Evolutionary conservation across 1,140 invertebrate species (phyloP).

Genomic region (Physella acuta): DNA sequence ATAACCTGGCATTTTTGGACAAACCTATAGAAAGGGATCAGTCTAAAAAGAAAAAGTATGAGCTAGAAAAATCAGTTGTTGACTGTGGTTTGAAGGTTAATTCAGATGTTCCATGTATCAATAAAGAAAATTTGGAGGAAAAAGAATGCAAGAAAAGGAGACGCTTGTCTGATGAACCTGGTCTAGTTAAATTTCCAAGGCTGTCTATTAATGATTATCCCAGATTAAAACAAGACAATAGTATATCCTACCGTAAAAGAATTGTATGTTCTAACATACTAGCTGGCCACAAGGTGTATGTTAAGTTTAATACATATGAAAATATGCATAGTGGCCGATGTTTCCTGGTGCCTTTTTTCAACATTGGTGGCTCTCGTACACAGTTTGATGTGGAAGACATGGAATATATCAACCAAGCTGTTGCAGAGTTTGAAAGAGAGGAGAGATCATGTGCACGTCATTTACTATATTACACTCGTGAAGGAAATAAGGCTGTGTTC

Average conservation of each 20-base stretch:
- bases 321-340: not conserved
- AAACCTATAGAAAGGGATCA: too few species aligned
- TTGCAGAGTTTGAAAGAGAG: conserved; percentile 20
- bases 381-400: conserved; percentile 26
- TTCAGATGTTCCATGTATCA: too few species aligned
- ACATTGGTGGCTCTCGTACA: conserved; percentile 14
- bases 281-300: conserved; percentile 21
- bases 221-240: conserved; percentile 18
- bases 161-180: not conserved
- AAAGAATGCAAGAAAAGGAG: conserved; percentile 6
- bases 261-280: conserved; percentile 17
- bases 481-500: conserved; percentile 18
- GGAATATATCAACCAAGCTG: conserved; percentile 21
- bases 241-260: conserved; percentile 3
- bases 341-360: conserved; percentile 25
- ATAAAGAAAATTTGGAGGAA: not conserved
- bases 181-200: not conserved
- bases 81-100: not conserved
- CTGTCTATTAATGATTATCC: conserved; percentile 14
- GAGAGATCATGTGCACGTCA: conserved; percentile 21
- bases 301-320: conserved; percentile 24
- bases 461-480: conserved; percentile 17
- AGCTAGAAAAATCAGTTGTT: not conserved
- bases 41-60: conserved; percentile 6
- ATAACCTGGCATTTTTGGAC: conserved; percentile 14